These are phyloP conservation scores for Acrossocheilus wenchowensis DNA, from an alignment of 2,797 vertebrate genomes.

Conservation along the genomic window DNA sequence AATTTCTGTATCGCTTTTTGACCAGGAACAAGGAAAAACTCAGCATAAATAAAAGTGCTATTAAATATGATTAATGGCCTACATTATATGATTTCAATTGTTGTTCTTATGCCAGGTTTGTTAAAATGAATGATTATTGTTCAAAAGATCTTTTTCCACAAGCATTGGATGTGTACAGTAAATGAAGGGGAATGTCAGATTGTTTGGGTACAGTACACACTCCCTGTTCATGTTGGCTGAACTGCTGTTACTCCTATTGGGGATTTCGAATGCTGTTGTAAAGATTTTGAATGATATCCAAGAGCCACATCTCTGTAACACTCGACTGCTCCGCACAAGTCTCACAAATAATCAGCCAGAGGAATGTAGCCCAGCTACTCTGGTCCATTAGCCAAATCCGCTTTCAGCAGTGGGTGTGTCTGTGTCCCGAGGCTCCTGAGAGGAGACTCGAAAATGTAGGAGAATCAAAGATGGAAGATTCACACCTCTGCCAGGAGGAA, in stretches of 20 bases:
- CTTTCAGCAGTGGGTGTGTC: slow-evolving; percentile 25
- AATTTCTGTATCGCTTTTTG: not conserved
- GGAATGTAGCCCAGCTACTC: slow-evolving; percentile 28
- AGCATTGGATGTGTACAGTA: not conserved
- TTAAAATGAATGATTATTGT: not conserved
- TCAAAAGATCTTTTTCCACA: not conserved
- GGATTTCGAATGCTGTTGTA: not conserved
- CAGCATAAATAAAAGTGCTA: not conserved
- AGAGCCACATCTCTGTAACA: slow-evolving; percentile 24
- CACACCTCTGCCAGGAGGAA: slow-evolving; percentile 29
- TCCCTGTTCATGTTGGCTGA: slow-evolving; percentile 13
- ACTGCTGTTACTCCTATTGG: slow-evolving; percentile 20
- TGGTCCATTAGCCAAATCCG: slow-evolving; percentile 20
- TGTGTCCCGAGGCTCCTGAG: slow-evolving; percentile 8
- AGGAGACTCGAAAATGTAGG: not conserved
- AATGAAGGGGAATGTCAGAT: not conserved
- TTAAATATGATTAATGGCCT: not conserved
- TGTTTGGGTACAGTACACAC: slow-evolving; percentile 6
- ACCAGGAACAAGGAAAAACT: not conserved
- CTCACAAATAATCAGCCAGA: slow-evolving; percentile 5
- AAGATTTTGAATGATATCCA: slow-evolving; percentile 5
- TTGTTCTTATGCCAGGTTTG: not conserved
- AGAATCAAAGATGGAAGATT: slow-evolving; percentile 33
- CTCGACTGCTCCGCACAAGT: not conserved
- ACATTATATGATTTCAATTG: not conserved